Conservation (phyloP, 2,888 invertebrate genomes). For the Pammene fasciana region DNA sequence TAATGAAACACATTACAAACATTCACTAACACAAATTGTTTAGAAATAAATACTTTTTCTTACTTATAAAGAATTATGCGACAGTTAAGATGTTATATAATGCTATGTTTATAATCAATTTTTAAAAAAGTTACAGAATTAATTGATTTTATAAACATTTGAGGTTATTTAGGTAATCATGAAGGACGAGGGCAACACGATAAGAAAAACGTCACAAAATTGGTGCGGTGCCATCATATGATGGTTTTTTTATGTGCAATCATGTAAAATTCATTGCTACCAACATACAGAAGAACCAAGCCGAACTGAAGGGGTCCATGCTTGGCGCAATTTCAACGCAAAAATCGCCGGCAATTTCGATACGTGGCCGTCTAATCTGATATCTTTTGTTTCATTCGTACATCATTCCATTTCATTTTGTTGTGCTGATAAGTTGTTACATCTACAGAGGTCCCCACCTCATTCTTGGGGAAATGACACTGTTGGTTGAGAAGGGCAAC, state of each 20-base stretch:
- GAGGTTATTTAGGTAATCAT: constrained; percentile 62
- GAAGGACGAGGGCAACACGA: constrained; percentile 47
- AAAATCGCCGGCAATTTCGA: too few relatives aligned
- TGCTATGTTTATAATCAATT: constrained; percentile 32
- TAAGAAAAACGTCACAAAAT: constrained; percentile 35
- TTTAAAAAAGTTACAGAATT: constrained; percentile 32
- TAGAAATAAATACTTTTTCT: background rate
- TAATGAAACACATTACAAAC: background rate
- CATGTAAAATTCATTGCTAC: constrained; percentile 42
- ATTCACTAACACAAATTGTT: background rate
- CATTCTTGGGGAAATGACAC: background rate
- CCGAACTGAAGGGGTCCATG: too few relatives aligned
- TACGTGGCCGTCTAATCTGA: too few relatives aligned
- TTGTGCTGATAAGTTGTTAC: too few relatives aligned
- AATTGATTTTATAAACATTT: constrained; percentile 53
- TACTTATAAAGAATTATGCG: constrained; percentile 25
- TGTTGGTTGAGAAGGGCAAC: constrained; percentile 46
- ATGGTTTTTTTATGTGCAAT: constrained; percentile 13
- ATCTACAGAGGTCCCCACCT: background rate
- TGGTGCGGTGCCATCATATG: background rate
- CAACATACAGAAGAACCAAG: constrained; percentile 13
- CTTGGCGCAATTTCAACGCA: too few relatives aligned
- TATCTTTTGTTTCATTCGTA: too few relatives aligned
- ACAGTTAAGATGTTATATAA: constrained; percentile 27
- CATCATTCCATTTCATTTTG: too few relatives aligned